phyloP scores from a whole-genome alignment of 2,113 vertebrate species.

The Seriola quinqueradiata region DNA sequence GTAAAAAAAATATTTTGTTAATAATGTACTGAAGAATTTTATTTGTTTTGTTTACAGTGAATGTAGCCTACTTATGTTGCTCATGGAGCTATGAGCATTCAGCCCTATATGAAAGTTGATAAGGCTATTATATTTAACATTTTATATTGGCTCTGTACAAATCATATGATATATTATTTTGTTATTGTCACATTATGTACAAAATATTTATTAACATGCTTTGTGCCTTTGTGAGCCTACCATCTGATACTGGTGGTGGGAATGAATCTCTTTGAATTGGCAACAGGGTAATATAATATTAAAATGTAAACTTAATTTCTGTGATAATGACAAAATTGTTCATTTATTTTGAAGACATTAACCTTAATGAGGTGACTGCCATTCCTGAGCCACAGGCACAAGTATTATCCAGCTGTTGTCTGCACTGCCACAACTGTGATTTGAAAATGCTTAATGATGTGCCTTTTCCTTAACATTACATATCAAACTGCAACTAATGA shows the following conservation, averaged over 20 bases:
- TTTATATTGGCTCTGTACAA: constrained; percentile 69
- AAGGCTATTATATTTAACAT: constrained; percentile 46
- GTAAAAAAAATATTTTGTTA: constrained; percentile 64
- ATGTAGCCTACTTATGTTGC: constrained; percentile 31
- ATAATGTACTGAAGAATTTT: constrained; percentile 58
- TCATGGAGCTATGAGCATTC: constrained; percentile 29
- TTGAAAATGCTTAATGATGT: constrained; percentile 56
- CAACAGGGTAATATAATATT: constrained; percentile 26
- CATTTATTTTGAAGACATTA: constrained; percentile 23
- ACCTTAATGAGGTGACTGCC: constrained; percentile 58
- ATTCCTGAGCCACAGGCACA: constrained; percentile 70
- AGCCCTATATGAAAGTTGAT: constrained; percentile 35
- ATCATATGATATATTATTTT: constrained; percentile 68
- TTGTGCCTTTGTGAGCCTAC: constrained; percentile 65
- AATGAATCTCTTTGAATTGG: constrained; percentile 37
- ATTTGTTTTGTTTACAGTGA: constrained; percentile 72
- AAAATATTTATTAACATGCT: constrained; percentile 76
- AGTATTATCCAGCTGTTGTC: constrained; percentile 52
- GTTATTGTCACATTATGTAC: constrained; percentile 51
- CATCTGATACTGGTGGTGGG: constrained; percentile 55
- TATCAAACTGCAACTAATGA: constrained; percentile 49
- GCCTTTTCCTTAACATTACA: constrained; percentile 62
- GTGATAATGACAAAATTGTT: constrained; percentile 32
- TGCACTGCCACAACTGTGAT: constrained; percentile 62
- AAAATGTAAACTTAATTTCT: constrained; percentile 17